Evolutionary conservation across 2,888 invertebrate species (phyloP).

Genomic region (Diarsia rubi): DNA sequence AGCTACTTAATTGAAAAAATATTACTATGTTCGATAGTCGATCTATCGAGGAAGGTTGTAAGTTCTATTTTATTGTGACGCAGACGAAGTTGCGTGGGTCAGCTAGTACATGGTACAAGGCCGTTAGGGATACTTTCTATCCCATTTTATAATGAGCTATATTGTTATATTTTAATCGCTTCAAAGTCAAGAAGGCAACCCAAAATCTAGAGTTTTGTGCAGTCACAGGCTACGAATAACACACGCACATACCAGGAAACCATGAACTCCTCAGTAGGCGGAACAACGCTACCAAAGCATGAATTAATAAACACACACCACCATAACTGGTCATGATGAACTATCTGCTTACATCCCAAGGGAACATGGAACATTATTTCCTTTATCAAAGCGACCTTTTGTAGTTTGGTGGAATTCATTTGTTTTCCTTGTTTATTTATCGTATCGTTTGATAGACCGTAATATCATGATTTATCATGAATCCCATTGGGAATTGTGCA

Average conservation of each 20-base stretch:
- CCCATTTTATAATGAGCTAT: too few species aligned
- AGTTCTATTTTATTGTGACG: too few species aligned
- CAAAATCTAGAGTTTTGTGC: not conserved
- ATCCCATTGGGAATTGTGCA: conserved; percentile 21
- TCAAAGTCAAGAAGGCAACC: too few species aligned
- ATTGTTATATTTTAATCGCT: too few species aligned
- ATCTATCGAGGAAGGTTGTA: too few species aligned
- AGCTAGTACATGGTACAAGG: too few species aligned
- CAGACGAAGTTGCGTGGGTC: too few species aligned
- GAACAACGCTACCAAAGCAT: not conserved
- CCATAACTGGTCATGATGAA: not conserved
- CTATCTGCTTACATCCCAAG: not conserved
- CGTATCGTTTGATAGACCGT: conserved; percentile 36
- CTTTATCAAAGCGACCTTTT: conserved; percentile 13
- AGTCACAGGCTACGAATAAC: not conserved
- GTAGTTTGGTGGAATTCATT: not conserved
- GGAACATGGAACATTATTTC: conserved; percentile 5
- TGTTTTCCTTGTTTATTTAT: conserved; percentile 47
- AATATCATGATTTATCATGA: conserved; percentile 40
- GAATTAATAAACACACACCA: not conserved
- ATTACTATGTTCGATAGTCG: too few species aligned
- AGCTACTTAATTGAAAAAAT: too few species aligned
- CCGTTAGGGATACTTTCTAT: too few species aligned
- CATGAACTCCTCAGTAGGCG: not conserved
- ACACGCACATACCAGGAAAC: not conserved